These are phyloP conservation scores for Caerostris darwini DNA, from an alignment of 1,140 invertebrate genomes.

Conservation along the genomic window DNA sequence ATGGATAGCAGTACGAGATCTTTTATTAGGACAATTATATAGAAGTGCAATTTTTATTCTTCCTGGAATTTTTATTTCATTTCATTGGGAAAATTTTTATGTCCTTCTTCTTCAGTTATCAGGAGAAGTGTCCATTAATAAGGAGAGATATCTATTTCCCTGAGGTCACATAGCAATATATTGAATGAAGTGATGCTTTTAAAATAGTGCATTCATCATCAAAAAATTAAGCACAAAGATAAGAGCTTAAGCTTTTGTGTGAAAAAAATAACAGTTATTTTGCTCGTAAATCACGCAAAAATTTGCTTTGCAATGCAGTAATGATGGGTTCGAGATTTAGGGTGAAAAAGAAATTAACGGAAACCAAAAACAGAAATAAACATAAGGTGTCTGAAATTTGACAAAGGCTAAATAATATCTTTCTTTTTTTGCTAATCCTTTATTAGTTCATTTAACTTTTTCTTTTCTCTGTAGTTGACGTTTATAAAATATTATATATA, in stretches of 20 bases:
- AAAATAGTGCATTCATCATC: neutral
- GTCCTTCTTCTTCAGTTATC: neutral
- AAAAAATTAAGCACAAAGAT: neutral
- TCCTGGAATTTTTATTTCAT: neutral
- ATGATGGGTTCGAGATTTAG: too few species aligned
- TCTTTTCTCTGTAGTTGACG: too few species aligned
- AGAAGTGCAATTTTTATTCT: neutral
- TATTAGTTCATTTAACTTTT: too few species aligned
- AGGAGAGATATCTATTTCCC: neutral
- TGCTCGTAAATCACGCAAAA: neutral
- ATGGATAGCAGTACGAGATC: neutral
- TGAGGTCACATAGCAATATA: neutral
- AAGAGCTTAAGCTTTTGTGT: neutral
- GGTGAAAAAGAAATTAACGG: neutral
- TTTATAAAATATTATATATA: too few species aligned
- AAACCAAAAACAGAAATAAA: neutral
- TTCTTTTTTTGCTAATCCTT: neutral
- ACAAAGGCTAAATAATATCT: neutral
- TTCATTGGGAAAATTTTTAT: neutral
- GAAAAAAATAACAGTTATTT: too few species aligned
- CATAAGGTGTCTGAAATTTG: neutral
- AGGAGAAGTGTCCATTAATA: neutral
- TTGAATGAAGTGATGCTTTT: too few species aligned
- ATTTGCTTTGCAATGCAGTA: too few species aligned
- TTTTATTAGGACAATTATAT: slow-evolving; percentile 13